Evolutionary conservation across 2,113 vertebrate species (phyloP).

Genomic region (Ranitomeya imitator): DNA sequence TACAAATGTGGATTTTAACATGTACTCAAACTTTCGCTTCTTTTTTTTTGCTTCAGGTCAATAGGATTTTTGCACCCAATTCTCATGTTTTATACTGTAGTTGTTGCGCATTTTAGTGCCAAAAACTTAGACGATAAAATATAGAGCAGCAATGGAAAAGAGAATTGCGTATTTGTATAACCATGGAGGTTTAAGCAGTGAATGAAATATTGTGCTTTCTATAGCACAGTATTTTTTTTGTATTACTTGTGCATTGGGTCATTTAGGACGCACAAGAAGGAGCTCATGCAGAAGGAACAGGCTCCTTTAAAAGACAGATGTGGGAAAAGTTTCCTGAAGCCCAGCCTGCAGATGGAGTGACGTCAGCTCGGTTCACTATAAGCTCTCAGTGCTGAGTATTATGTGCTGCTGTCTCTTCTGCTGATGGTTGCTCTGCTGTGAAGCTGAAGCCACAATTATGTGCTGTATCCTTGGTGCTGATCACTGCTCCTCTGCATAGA

Average conservation of each 20-base stretch:
- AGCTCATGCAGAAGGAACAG: neutral
- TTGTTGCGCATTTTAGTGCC: too few relatives aligned
- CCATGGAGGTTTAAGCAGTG: too few relatives aligned
- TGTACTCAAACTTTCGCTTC: too few relatives aligned
- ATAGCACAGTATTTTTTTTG: neutral
- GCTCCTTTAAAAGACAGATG: conserved; percentile 44
- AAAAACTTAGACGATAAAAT: too few relatives aligned
- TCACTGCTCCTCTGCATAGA: neutral
- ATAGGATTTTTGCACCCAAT: too few relatives aligned
- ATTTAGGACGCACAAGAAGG: neutral
- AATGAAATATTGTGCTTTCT: neutral
- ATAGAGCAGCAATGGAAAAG: neutral
- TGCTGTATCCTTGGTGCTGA: conserved; percentile 10
- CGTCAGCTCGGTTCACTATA: neutral
- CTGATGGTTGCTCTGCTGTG: neutral
- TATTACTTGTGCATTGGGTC: neutral
- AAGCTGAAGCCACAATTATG: neutral
- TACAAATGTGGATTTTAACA: too few relatives aligned
- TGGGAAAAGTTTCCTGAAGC: conserved; percentile 42
- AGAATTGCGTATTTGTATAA: neutral
- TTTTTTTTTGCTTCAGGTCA: too few relatives aligned
- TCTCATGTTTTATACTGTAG: too few relatives aligned
- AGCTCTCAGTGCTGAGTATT: conserved; percentile 46
- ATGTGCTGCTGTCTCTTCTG: conserved; percentile 18
- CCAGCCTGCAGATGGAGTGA: conserved; percentile 17